Conservation (phyloP, 2,888 invertebrate species). For the Byasa hedistus region DNA sequence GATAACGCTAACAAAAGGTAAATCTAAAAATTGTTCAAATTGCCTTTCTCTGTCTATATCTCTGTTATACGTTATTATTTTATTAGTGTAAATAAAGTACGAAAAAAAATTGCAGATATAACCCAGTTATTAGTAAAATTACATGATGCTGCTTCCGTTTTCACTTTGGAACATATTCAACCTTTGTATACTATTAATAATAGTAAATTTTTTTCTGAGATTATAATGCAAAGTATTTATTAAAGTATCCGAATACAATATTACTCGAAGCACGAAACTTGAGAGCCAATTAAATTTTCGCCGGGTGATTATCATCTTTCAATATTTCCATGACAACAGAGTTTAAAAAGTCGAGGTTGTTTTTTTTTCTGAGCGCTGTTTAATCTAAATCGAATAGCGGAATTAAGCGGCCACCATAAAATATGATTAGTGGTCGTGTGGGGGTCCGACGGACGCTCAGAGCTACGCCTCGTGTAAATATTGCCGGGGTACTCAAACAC, state of each 20-base stretch:
- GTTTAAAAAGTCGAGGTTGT: constrained; percentile 34
- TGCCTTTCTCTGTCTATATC: too few relatives aligned
- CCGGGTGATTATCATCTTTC: constrained; percentile 15
- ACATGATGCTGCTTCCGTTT: too few relatives aligned
- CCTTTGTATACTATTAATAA: too few relatives aligned
- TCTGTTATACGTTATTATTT: too few relatives aligned
- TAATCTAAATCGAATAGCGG: constrained; percentile 64
- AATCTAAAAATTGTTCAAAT: too few relatives aligned
- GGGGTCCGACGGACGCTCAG: constrained; percentile 46
- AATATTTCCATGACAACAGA: constrained; percentile 32
- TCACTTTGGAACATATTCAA: too few relatives aligned
- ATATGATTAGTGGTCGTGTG: constrained; percentile 72
- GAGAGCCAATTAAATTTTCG: constrained; percentile 25
- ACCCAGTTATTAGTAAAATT: too few relatives aligned
- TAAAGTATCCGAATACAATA: constrained; percentile 1
- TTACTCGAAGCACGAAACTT: constrained; percentile 10
- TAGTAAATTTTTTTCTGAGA: too few relatives aligned
- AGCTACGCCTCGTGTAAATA: constrained; percentile 60
- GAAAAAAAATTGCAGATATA: too few relatives aligned
- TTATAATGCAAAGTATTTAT: not conserved
- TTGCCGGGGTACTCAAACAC: constrained; percentile 59
- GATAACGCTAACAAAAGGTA: too few relatives aligned
- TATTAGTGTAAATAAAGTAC: too few relatives aligned
- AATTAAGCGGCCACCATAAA: constrained; percentile 65
- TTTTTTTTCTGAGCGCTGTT: constrained; percentile 48